Evolutionary conservation across 2,113 vertebrate species (phyloP), one percentile per base, ranked within the genome.

Genomic region (Crotalus horridus): DNA sequence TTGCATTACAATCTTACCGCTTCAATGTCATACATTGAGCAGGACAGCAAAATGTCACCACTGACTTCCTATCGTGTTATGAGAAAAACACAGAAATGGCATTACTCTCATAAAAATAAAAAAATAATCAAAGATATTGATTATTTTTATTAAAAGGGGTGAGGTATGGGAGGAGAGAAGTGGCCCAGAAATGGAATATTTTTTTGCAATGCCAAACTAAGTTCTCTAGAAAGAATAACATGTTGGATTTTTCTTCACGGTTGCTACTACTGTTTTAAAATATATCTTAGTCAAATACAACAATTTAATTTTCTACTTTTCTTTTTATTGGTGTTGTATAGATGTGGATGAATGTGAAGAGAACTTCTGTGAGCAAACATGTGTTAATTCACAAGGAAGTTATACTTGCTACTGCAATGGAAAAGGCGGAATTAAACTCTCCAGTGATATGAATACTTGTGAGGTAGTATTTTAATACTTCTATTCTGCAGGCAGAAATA

Each of bases 321-420:
- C 24, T 56, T 10, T 39, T 94, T 6, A 0, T 54, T 95, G 92
- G 3, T 94, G 91, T 43, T 92, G 4, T 86, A 48, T 96, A 99
- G 99, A 99, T 96, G 97, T 99, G 96, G 97, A 99, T 43, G 99
- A 99, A 96, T 99, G 99, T 85, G 95, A 97, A 90, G 94, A 98
- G 29, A 96, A 95, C 1, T 98, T 98, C 56, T 99, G 99, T 91
- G 98, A 98, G 46, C 98, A 98, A 94, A 97, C 98, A 92, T 99
- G 99, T 94, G 97, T 98, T 91, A 99, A 99, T 97, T 98, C 96
- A 1, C 98, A 97, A 0, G 99, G 99, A 91, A 98, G 98, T 97
- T 99, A 99, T 94, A 98, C 96, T 24, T 99, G 99, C 96, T 98
- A 98, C 93, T 99, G 99, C 23, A 97, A 99, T 0, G 99, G 99